These are phyloP conservation scores for Psettodes erumei DNA, from an alignment of 2,113 vertebrate species.

Conservation along the genomic window DNA sequence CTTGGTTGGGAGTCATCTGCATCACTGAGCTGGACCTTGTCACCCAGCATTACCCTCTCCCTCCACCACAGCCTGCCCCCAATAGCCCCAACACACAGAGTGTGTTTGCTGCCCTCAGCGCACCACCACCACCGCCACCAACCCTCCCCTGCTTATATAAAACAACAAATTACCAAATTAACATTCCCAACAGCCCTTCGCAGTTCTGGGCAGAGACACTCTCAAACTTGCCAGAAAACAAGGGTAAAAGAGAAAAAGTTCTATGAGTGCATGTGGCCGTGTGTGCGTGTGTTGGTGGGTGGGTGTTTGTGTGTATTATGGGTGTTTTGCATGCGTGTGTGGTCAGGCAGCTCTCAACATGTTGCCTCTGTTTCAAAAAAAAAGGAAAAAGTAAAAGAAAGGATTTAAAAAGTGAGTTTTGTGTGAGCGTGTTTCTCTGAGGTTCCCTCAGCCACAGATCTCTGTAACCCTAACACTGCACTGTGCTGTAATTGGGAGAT, in stretches of 20 bases:
- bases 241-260: slow-evolving; percentile 51
- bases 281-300: slow-evolving; percentile 22
- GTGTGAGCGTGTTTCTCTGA: slow-evolving; percentile 3
- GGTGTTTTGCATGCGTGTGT: slow-evolving; percentile 24
- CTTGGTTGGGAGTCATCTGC: slow-evolving; percentile 80
- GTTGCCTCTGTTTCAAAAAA: slow-evolving; percentile 16
- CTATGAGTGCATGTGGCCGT: slow-evolving; percentile 34
- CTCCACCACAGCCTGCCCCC: slow-evolving; percentile 25
- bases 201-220: slow-evolving; percentile 61
- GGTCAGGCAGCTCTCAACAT: slow-evolving; percentile 8
- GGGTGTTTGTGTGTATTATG: background rate
- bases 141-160: slow-evolving; percentile 65
- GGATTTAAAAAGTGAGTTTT: slow-evolving; percentile 22
- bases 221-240: slow-evolving; percentile 67
- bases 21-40: slow-evolving; percentile 74
- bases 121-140: slow-evolving; percentile 30
- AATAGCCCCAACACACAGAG: slow-evolving; percentile 46
- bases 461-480: slow-evolving; percentile 17
- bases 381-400: slow-evolving; percentile 3
- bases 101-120: slow-evolving; percentile 33
- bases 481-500: slow-evolving; percentile 49
- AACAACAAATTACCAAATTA: slow-evolving; percentile 84
- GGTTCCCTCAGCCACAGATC: slow-evolving; percentile 31
- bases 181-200: slow-evolving; percentile 76
- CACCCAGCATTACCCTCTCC: slow-evolving; percentile 60